Conservation (phyloP, 1,140 invertebrate genomes). For the Drosophila ercepeae region DNA sequence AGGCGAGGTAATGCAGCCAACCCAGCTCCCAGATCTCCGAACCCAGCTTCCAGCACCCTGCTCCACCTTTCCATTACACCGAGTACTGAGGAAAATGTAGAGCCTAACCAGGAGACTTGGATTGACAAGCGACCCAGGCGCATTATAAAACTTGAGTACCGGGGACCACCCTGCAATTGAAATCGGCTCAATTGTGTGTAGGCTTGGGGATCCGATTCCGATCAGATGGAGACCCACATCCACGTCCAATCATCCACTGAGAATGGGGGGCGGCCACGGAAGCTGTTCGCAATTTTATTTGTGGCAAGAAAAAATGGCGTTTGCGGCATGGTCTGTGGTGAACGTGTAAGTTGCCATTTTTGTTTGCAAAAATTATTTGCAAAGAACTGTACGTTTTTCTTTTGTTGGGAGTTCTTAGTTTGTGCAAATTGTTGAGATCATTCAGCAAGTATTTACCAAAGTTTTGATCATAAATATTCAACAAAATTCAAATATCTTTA, state of each 20-base stretch:
- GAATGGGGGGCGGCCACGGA: slow-evolving; percentile 13
- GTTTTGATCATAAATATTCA: no score
- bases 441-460: no score
- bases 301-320: slow-evolving; percentile 37
- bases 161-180: slow-evolving; percentile 72
- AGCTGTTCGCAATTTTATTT: slow-evolving; percentile 29
- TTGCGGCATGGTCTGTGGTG: slow-evolving; percentile 13
- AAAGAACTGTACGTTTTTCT: not conserved
- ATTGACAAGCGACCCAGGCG: slow-evolving; percentile 69
- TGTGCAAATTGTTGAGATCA: no score
- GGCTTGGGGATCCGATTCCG: slow-evolving; percentile 18
- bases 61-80: slow-evolving; percentile 24
- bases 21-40: slow-evolving; percentile 16
- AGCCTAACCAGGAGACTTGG: slow-evolving; percentile 30
- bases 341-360: slow-evolving; percentile 43
- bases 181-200: slow-evolving; percentile 66
- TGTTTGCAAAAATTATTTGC: not conserved
- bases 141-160: slow-evolving; percentile 68
- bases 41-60: slow-evolving; percentile 16
- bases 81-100: slow-evolving; percentile 3
- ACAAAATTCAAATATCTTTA: no score
- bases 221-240: not conserved
- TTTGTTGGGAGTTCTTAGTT: not conserved
- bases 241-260: slow-evolving; percentile 29
- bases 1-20: slow-evolving; percentile 44